Base-by-base conservation (phyloP, 2,797 vertebrate genomes). In the Sphaeramia orbicularis region DNA sequence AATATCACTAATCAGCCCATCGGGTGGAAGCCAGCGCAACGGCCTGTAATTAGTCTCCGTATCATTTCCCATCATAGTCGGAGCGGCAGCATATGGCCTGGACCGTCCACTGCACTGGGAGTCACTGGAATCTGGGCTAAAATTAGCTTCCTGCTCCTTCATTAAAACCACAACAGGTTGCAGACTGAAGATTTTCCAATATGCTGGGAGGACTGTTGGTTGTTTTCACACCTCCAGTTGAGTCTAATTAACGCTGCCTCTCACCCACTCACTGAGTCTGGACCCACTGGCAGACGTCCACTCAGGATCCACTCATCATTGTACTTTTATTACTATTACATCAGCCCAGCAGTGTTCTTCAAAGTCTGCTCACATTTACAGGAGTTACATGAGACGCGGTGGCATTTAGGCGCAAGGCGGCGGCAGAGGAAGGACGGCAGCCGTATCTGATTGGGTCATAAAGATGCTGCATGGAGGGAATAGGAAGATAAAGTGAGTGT, bases 171-270 rank as follows among this genome's bases (percentile, higher is more conserved):
- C 52, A 73, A 74, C 61, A 64, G 59, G 49, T 14, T 1, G 16
- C 71, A 71, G 47, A 83, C 42, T 84, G 65, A 57, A 75, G 19
- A 62, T 80, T 80, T 79, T 65, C 80, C 80, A 82, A 78, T 81
- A 81, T 82, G 80, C 59, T 88, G 51, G 16, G 13, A 57, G 16
- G 38, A 82, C 27, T 47, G 71, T 40, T 72, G 62, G 45, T 80
- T 65, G 59, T 83, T 86, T 87, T 89, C 76, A 85, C 83, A 88
- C 80, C 65, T 74, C 30, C 41, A 65, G 53, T 84, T 87, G 66
- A 77, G 54, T 82, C 81, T 80, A 83, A 70, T 83, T 84, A 81
- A 82, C 77, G 70, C 83, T 75, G 27, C 50, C 65, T 71, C 81
- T 81, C 65, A 80, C 57, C 55, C 84, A 70, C 77, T 62, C 81